Base-by-base conservation (phyloP, 23 tunicate species). In the Aplidium turbinatum region DNA sequence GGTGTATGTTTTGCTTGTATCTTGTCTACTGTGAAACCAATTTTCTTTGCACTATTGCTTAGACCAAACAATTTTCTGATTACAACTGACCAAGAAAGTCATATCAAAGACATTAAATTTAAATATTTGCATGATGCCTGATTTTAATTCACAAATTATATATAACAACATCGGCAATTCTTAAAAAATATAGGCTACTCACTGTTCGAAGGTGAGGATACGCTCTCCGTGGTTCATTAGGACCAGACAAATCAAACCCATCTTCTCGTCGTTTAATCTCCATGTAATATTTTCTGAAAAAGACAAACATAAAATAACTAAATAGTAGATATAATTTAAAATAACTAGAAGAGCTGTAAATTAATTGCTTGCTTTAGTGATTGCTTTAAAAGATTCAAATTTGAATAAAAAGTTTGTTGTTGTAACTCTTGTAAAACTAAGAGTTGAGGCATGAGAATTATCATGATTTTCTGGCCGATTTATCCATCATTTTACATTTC, bases 211-310 rank as follows among this genome's bases (percentile, higher is more conserved):
- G 33, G 30, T 35, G 57, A 23, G 85, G 77, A 31, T 80, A 80
- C 51, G 36, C 22, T 58, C 39, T 69, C 40, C 31, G 50, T 31
- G 87, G 80, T 58, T 73, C 50, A 47, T 74, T 23, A 2, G 87
- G 64, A 32, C 87, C 87, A 53, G 86, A 73, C 7, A 80, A 48
- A 68, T 87, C 94, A 9, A 87, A 87, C 11, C 81, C 86, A 50
- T 87, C 94, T 57, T 87, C 94, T 33, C 68, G 63, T 52, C 94
- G 34, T 54, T 80, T 42, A 1, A 80, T 54, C 5, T 80, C 82
- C 94, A 87, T 80, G 86, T 87, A 87, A 48, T 74, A 64, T 54
- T 75, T 73, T 45, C 94, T 87, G 66, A 9, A 57, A 61, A 57
- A 42, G 23, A 35, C 3, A 40, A 38, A 1, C 2, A 7, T 2